Conservation (phyloP, 2,888 invertebrate genomes). For the Phymatocera aterrima region DNA sequence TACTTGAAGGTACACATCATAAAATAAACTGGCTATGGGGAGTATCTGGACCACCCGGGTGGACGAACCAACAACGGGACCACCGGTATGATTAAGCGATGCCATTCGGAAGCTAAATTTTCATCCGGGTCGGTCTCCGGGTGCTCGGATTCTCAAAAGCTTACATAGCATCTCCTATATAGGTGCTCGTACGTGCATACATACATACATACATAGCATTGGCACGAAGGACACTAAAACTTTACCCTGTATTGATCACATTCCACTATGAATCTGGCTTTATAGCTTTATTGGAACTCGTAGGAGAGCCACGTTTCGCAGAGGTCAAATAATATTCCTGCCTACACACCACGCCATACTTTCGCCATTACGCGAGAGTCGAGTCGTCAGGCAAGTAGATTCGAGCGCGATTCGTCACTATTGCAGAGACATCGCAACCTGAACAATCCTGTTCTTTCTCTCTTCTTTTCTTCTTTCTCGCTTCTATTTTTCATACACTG, state of each 20-base stretch:
- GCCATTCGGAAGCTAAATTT: conserved; percentile 33
- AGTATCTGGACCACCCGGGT: conserved; percentile 4
- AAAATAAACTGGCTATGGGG: conserved; percentile 30
- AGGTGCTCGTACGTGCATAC: too few species aligned
- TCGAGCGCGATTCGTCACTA: too few species aligned
- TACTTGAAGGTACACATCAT: conserved; percentile 20
- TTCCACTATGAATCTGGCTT: conserved; percentile 53
- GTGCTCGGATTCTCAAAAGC: not conserved
- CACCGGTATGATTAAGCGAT: conserved; percentile 20
- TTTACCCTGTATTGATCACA: conserved; percentile 47
- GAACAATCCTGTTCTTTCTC: too few species aligned
- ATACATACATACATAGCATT: not conserved
- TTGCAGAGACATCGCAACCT: too few species aligned
- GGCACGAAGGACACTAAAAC: not conserved
- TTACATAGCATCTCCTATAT: too few species aligned
- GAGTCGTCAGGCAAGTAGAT: not conserved
- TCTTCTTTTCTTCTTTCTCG: too few species aligned
- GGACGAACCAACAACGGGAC: conserved; percentile 15
- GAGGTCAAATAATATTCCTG: conserved; percentile 19
- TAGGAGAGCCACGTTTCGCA: not conserved
- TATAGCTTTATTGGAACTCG: conserved; percentile 46
- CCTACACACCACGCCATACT: conserved; percentile 40
- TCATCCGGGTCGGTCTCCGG: conserved; percentile 9
- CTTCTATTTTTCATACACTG: too few species aligned
- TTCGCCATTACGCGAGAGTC: not conserved